Percentiles rank a stretch among this genome's conserved stretches.
These are phyloP conservation scores for Onthophagus sagittarius DNA, from an alignment of 2,888 invertebrate genomes.

Conservation along the genomic window DNA sequence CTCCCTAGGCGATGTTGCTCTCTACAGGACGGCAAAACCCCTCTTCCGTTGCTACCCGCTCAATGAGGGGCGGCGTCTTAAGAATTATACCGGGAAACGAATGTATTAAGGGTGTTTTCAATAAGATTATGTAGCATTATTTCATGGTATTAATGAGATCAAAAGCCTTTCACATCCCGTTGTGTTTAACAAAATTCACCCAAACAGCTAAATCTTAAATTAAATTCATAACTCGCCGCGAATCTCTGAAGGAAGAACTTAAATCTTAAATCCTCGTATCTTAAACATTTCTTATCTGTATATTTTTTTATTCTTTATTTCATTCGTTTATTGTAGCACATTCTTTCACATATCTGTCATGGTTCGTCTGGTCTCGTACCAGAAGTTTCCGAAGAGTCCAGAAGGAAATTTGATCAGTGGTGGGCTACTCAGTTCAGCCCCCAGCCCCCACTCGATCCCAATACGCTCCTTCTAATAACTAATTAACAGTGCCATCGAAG, in stretches of 20 bases:
- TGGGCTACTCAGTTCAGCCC: slow-evolving; percentile 73
- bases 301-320: background rate
- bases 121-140: slow-evolving; percentile 74
- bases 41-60: slow-evolving; percentile 9
- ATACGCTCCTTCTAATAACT: slow-evolving; percentile 51
- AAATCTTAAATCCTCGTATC: background rate
- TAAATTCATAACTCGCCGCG: background rate
- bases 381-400: slow-evolving; percentile 78
- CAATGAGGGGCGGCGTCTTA: slow-evolving; percentile 37
- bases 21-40: slow-evolving; percentile 17
- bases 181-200: slow-evolving; percentile 27
- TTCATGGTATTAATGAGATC: slow-evolving; percentile 73
- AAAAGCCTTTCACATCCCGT: slow-evolving; percentile 64
- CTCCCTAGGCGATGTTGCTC: too few relatives aligned
- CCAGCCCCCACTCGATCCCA: slow-evolving; percentile 44
- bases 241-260: background rate
- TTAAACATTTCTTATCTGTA: background rate
- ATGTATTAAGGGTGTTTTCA: slow-evolving; percentile 57
- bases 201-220: slow-evolving; percentile 8
- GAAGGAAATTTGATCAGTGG: slow-evolving; percentile 90
- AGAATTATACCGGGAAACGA: slow-evolving; percentile 48
- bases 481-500: slow-evolving; percentile 47
- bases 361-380: slow-evolving; percentile 65
- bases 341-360: slow-evolving; percentile 78
- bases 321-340: slow-evolving; percentile 56